Percentiles rank a stretch among this genome's conserved stretches.
Conservation (phyloP, 2,113 vertebrate genomes). For the Catharus fuscescens region DNA sequence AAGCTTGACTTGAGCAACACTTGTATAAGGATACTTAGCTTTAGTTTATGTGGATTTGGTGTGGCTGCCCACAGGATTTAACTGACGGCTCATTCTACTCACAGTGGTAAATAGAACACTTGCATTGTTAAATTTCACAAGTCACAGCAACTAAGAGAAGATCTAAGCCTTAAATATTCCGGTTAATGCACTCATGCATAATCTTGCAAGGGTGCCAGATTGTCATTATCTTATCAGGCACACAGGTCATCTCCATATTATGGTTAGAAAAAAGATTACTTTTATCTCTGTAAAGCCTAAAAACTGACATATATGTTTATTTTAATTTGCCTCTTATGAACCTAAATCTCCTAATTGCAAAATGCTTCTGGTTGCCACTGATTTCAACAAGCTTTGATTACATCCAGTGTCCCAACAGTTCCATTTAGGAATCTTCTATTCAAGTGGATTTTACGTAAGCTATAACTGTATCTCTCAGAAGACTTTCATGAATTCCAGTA, state of each 20-base stretch:
- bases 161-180: background rate
- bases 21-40: background rate
- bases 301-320: background rate
- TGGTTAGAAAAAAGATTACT: background rate
- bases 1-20: background rate
- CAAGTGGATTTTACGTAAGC: background rate
- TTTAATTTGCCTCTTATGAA: background rate
- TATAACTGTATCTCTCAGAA: background rate
- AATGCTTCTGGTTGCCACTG: background rate
- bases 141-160: background rate
- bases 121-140: background rate
- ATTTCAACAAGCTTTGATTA: background rate
- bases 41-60: background rate
- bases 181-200: background rate
- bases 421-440: background rate
- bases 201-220: background rate
- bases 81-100: background rate
- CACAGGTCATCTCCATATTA: background rate
- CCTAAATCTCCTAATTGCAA: background rate
- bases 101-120: background rate
- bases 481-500: background rate
- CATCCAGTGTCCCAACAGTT: background rate
- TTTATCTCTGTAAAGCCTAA: background rate
- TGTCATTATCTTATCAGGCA: background rate
- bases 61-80: background rate